These are phyloP conservation scores for Homarus gammarus DNA, from an alignment of 2,888 invertebrate species.

Conservation along the genomic window DNA sequence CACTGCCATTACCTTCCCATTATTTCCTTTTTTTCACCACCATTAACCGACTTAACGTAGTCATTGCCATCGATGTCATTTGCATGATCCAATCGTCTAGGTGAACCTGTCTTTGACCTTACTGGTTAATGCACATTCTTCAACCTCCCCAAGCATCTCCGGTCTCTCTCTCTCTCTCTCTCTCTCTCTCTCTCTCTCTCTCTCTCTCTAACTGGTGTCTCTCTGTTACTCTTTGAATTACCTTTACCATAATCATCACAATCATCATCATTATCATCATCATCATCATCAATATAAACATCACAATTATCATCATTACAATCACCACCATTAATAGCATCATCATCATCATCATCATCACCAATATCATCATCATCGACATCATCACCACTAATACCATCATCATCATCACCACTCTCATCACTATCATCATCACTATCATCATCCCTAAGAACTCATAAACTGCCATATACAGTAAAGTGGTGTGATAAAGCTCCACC, in stretches of 20 bases:
- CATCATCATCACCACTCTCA: not conserved
- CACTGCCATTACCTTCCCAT: not conserved
- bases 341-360: not conserved
- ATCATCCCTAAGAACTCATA: not conserved
- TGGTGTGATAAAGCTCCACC: too few relatives aligned
- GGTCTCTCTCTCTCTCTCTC: constrained; percentile 3
- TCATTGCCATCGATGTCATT: not conserved
- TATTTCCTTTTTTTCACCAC: not conserved
- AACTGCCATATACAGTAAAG: too few relatives aligned
- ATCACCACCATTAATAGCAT: not conserved
- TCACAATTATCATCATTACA: not conserved
- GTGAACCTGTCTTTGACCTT: not conserved
- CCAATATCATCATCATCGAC: not conserved
- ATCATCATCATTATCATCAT: not conserved
- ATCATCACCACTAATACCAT: not conserved
- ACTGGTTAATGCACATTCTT: not conserved
- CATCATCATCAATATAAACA: not conserved
- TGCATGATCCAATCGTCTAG: not conserved
- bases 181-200: constrained; percentile 41
- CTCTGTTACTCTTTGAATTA: not conserved
- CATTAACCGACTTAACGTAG: too few relatives aligned
- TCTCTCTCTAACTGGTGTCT: not conserved
- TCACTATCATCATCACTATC: not conserved
- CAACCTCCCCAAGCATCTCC: not conserved
- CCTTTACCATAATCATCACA: not conserved